These are phyloP conservation scores for Tuta absoluta DNA, from an alignment of 2,888 invertebrate genomes.

Conservation along the genomic window DNA sequence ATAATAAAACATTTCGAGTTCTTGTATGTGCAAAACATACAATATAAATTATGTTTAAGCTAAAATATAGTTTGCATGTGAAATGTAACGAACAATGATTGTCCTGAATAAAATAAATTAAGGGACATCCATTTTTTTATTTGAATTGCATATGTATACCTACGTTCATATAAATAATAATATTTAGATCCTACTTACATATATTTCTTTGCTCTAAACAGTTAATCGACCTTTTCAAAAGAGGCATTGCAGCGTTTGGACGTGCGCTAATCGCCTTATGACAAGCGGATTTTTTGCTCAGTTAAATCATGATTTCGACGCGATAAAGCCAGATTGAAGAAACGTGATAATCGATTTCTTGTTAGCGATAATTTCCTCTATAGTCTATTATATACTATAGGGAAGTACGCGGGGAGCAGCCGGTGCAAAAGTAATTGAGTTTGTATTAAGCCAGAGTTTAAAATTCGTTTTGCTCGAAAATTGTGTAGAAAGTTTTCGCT, in stretches of 20 bases:
- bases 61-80: no score
- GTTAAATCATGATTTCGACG: slow-evolving; percentile 49
- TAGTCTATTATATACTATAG: neutral
- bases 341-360: slow-evolving; percentile 63
- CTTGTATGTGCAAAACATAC: no score
- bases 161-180: no score
- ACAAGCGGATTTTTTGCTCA: slow-evolving; percentile 62
- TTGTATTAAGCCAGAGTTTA: slow-evolving; percentile 14
- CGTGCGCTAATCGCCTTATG: slow-evolving; percentile 60
- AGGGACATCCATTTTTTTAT: no score
- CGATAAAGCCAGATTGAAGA: slow-evolving; percentile 51
- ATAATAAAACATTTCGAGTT: no score
- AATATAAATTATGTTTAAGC: no score
- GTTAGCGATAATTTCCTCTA: slow-evolving; percentile 48
- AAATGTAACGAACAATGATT: no score
- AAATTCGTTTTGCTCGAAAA: slow-evolving; percentile 11
- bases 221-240: slow-evolving; percentile 22
- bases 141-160: no score
- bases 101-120: no score
- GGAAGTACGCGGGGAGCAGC: slow-evolving; percentile 15
- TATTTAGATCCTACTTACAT: slow-evolving; percentile 22
- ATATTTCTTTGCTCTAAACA: slow-evolving; percentile 6
- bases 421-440: slow-evolving; percentile 21
- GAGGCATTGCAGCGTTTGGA: slow-evolving; percentile 41
- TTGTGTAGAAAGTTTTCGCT: slow-evolving; percentile 22